Evolutionary conservation across 2,113 vertebrate species (phyloP), one percentile per base, ranked within the genome.

Genomic region (Passer domesticus): DNA sequence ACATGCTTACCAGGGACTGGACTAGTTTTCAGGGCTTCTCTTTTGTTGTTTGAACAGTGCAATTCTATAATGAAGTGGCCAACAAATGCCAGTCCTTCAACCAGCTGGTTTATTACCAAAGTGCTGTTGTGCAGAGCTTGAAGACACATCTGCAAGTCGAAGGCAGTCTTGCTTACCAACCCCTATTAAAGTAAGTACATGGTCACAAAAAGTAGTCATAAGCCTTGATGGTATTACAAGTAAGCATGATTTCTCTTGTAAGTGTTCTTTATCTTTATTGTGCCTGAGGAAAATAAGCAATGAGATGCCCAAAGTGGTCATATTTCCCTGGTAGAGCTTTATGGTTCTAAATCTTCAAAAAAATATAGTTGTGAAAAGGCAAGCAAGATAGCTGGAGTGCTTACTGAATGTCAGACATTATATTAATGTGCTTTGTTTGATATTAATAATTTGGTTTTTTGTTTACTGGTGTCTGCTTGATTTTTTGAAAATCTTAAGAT

Each of bases 41-140:
- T 83, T 95, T 72, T 86, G 43, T 37, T 70, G 83, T 89, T 95
- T 41, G 46, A 78, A 81, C 95, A 99, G 99, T 98, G 37, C 97
- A 98, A 14, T 99, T 99, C 97, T 97, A 98, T 85, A 99, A 90
- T 82, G 99, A 99, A 93, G 99, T 99, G 70, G 97, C 92, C 94
- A 98, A 97, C 97, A 99, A 98, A 92, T 98, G 99, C 95, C 99
- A 99, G 81, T 99, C 99, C 3, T 99, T 99, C 97, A 98, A 99
- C 97, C 98, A 99, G 97, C 97, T 99, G 90, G 99, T 99, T 33
- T 99, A 99, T 92, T 99, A 99, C 95, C 99, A 99, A 97, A 98
- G 94, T 41, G 69, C 95, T 9, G 97, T 99, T 25, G 99, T 99
- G 94, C 98, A 98, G 90, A 98, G 98, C 96, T 96, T 99, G 97